Evolutionary conservation across 2,797 vertebrate genomes (phyloP).

Genomic region (Amazona ochrocephala): DNA sequence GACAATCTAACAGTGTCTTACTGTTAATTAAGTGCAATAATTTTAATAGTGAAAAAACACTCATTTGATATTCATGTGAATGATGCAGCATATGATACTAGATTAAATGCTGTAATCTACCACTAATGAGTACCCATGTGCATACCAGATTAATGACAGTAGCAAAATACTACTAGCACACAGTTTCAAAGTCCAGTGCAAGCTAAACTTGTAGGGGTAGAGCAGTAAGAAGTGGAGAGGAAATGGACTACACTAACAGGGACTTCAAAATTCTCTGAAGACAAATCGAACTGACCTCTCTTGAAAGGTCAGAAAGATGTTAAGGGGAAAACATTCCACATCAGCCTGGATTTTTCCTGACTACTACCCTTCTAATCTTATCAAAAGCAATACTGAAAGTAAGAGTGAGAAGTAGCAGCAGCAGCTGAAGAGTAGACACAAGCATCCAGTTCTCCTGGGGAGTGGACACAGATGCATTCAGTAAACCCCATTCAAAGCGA

Average conservation of each 20-base stretch:
- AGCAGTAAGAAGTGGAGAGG: neutral
- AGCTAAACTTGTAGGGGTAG: neutral
- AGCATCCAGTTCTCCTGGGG: neutral
- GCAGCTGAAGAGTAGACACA: neutral
- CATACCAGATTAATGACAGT: neutral
- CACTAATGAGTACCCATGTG: constrained; percentile 2
- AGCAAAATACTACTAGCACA: constrained; percentile 24
- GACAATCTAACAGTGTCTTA: neutral
- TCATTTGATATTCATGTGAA: neutral
- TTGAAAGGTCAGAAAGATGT: neutral
- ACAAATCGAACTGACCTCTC: neutral
- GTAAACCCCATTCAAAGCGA: neutral
- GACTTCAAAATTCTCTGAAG: neutral
- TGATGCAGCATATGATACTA: neutral
- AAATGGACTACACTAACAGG: neutral
- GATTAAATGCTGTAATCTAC: constrained; percentile 32
- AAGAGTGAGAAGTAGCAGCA: neutral
- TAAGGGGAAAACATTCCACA: neutral
- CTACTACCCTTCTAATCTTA: neutral
- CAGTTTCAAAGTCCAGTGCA: constrained; percentile 20
- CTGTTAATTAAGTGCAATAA: neutral
- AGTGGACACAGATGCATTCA: neutral
- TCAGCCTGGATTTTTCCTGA: neutral
- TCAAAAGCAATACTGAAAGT: neutral
- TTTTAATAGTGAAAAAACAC: neutral